Conservation (phyloP, 2,113 vertebrate genomes). For the Mastomys natalensis region DNA sequence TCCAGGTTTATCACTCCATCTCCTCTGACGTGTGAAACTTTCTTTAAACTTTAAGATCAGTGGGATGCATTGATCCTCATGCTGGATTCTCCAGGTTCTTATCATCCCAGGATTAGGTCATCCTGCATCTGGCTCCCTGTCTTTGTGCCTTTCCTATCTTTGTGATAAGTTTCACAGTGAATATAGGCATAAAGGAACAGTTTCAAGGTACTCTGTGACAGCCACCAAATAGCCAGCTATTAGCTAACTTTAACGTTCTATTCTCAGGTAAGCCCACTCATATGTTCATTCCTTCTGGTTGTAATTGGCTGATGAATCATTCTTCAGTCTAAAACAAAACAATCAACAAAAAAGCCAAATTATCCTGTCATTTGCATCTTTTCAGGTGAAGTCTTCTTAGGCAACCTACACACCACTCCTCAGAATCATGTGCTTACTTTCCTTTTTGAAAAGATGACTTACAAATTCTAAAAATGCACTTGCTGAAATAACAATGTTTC, state of each 20-base stretch:
- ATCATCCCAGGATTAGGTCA: background rate
- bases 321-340: slow-evolving; percentile 69
- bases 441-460: slow-evolving; percentile 60
- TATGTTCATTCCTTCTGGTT: slow-evolving; percentile 57
- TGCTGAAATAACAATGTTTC: slow-evolving; percentile 57
- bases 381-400: slow-evolving; percentile 61
- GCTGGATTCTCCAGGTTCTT: slow-evolving; percentile 2
- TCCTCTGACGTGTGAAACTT: slow-evolving; percentile 30
- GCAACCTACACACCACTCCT: slow-evolving; percentile 48
- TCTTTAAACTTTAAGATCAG: slow-evolving; percentile 7
- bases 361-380: slow-evolving; percentile 66
- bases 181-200: background rate
- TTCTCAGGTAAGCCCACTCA: slow-evolving; percentile 54
- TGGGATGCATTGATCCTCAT: background rate
- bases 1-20: background rate
- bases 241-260: slow-evolving; percentile 29
- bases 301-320: slow-evolving; percentile 64
- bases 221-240: background rate
- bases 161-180: background rate
- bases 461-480: slow-evolving; percentile 64
- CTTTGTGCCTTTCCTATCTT: background rate
- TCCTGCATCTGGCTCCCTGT: background rate
- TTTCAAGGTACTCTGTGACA: slow-evolving; percentile 8
- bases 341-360: slow-evolving; percentile 68
- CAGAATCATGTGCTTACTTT: slow-evolving; percentile 41